Evolutionary conservation across 2,888 invertebrate species (phyloP).

Genomic region (Ptycholaimellus sp.): DNA sequence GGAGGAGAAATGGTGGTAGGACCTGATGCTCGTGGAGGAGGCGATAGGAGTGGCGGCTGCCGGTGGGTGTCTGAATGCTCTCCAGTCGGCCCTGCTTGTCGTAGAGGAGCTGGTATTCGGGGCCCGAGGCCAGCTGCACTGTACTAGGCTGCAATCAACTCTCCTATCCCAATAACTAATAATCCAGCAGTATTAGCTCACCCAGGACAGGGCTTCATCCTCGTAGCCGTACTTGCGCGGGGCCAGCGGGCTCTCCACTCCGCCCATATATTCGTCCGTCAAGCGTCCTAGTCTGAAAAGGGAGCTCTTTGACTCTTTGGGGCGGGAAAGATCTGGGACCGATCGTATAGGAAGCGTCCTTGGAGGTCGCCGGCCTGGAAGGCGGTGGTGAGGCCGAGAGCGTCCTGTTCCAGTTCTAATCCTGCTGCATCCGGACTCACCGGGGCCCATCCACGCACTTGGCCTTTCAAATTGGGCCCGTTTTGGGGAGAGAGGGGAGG

Average conservation of each 20-base stretch:
- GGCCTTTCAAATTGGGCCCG: slow-evolving; percentile 3
- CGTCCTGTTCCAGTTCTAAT: no score
- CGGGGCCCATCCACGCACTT: slow-evolving; percentile 8
- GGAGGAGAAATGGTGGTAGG: not conserved
- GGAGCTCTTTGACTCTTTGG: no score
- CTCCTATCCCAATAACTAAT: no score
- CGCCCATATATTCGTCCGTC: slow-evolving; percentile 6
- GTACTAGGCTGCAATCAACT: not conserved
- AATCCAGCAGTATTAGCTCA: slow-evolving; percentile 2
- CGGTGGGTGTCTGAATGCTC: slow-evolving; percentile 8
- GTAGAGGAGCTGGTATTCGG: slow-evolving; percentile 6
- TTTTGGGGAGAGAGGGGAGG: slow-evolving; percentile 4
- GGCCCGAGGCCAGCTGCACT: not conserved
- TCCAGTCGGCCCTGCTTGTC: slow-evolving; percentile 9
- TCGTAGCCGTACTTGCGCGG: slow-evolving; percentile 8
- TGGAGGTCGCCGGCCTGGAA: no score
- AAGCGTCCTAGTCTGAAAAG: no score
- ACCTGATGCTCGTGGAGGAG: slow-evolving; percentile 2
- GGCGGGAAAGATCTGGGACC: no score
- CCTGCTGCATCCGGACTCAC: no score
- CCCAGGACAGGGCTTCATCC: slow-evolving; percentile 6
- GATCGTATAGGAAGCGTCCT: no score
- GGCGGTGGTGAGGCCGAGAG: slow-evolving; percentile 6
- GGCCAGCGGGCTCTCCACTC: slow-evolving; percentile 5
- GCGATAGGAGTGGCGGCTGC: slow-evolving; percentile 8